Base-by-base conservation (phyloP, 1,140 invertebrate genomes). In the Chironomus striatipennis region DNA sequence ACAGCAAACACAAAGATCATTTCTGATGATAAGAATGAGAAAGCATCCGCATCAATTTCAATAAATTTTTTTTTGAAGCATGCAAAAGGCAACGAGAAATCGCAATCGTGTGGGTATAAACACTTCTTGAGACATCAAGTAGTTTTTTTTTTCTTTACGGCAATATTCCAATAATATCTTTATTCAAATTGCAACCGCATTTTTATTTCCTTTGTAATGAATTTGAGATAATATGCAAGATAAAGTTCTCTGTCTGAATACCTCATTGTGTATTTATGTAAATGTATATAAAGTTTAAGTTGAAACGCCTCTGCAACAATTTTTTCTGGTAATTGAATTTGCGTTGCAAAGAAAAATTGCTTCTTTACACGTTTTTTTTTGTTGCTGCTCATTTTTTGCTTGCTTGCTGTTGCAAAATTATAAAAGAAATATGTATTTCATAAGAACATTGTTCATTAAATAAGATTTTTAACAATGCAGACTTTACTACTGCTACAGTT, bases 131-230 rank as follows among this genome's bases (percentile, higher is more conserved):
- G n/a, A n/a, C 47, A 57, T 57, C 47, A 57, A 57, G 47, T 57
- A 57, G 47, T 57, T n/a, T 15, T 12, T 47, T 47, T 47, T 10
- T n/a, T 57, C n/a, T 57, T 47, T 47, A 57, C n/a, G 47, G 47
- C 47, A 57, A 57, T 57, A 57, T 57, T 10, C 65, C 65, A 70
- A 70, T 70, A 70, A 70, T 70, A 70, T 70, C 65, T 70, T 70
- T 70, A 70, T 70, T 70, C 20, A 70, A 70, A 70, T 70, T 70
- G 65, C 65, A 70, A 70, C 65, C 65, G 65, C 65, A 70, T 70
- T 70, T 70, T 70, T 70, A 20, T 70, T 70, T 70, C 20, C 20
- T 70, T 18, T 70, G 65, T 70, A 70, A 70, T 70, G 65, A 70
- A 21, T 70, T 70, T 21, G 65, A 70, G 65, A 70, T 70, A 70